Percentiles rank a stretch among this genome's conserved stretches.
Evolutionary conservation across 2,888 invertebrate species (phyloP).

Genomic region (Acrocyrtus sp.): DNA sequence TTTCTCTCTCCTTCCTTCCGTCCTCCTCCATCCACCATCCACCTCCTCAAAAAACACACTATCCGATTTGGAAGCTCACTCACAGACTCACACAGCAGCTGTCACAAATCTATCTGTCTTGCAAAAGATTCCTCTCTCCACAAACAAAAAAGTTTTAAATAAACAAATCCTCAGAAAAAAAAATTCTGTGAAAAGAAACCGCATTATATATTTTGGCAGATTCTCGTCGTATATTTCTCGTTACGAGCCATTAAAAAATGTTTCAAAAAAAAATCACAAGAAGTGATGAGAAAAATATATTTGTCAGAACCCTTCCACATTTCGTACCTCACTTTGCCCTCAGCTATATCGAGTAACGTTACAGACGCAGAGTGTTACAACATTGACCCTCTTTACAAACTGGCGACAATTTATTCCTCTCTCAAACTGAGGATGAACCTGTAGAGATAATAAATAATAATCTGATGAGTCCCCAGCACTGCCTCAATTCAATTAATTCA

Average conservation of each 20-base stretch:
- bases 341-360: not conserved
- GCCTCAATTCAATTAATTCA: not conserved
- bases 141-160: no score
- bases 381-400: not conserved
- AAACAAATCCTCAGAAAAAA: not conserved
- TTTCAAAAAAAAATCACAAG: not conserved
- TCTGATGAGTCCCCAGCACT: not conserved
- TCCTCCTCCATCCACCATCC: not conserved
- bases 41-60: no score
- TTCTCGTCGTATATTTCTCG: not conserved
- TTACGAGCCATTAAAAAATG: not conserved
- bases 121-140: no score
- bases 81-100: not conserved
- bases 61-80: not conserved
- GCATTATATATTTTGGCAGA: not conserved
- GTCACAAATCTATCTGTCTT: not conserved
- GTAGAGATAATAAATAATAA: not conserved
- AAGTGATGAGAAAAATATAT: not conserved
- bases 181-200: not conserved
- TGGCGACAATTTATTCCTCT: no score
- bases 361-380: not conserved
- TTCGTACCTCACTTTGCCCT: not conserved
- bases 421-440: not conserved
- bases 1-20: not conserved
- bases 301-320: not conserved